These are phyloP conservation scores for Rhynchonycteris naso DNA, from an alignment of 2,797 vertebrate species.

Conservation along the genomic window DNA sequence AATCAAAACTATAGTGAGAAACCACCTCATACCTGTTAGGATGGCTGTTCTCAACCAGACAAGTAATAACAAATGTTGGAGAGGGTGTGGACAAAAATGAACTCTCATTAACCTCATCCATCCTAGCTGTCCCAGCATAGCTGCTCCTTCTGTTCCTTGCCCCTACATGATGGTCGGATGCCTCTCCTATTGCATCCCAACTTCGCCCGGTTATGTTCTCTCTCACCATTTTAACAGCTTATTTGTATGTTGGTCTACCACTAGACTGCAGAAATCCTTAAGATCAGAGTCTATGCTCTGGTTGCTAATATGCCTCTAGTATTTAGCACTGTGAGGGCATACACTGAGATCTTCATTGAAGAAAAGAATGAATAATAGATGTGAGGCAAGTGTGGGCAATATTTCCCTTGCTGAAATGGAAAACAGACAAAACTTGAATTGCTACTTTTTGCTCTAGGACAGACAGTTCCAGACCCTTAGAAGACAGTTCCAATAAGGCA, in stretches of 20 bases:
- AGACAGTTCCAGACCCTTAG: background rate
- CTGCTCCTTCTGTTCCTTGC: background rate
- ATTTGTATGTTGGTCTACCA: background rate
- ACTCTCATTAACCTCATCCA: background rate
- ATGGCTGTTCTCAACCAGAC: background rate
- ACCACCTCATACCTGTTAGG: background rate
- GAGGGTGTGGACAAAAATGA: background rate
- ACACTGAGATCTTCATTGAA: background rate
- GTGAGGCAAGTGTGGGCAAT: background rate
- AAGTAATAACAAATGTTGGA: background rate
- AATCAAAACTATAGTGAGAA: background rate
- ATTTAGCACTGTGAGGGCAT: background rate
- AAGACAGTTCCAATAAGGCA: background rate
- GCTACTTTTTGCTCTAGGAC: background rate
- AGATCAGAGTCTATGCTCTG: background rate
- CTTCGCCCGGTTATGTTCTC: background rate
- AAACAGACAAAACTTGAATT: background rate
- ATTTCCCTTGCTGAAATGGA: constrained; percentile 11
- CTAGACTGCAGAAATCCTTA: background rate
- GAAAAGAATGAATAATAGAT: constrained; percentile 23
- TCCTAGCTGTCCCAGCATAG: background rate
- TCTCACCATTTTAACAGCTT: background rate
- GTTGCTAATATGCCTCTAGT: background rate
- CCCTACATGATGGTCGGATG: background rate
- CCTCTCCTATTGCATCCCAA: background rate